These are phyloP conservation scores for Acipenser oxyrinchus DNA, from an alignment of 2,797 vertebrate species.

Conservation along the genomic window DNA sequence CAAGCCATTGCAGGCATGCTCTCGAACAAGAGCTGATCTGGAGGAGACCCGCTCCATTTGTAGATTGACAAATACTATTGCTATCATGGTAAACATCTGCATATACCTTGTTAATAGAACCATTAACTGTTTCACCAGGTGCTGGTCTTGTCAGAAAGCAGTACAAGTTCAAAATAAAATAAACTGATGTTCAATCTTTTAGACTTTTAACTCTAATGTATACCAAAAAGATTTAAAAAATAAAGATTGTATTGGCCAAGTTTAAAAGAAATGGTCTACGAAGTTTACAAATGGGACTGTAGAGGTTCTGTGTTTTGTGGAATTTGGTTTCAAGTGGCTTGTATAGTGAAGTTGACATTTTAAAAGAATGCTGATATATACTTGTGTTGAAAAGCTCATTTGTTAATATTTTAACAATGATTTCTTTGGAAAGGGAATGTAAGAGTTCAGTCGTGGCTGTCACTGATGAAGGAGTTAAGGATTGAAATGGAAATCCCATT, in stretches of 20 bases:
- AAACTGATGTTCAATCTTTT: constrained; percentile 11
- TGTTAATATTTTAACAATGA: too few species aligned
- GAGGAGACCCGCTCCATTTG: background rate
- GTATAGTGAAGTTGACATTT: too few species aligned
- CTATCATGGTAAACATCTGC: background rate
- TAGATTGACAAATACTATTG: background rate
- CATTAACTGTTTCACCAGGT: background rate
- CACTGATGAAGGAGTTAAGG: too few species aligned
- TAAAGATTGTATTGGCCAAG: background rate
- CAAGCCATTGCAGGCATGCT: background rate
- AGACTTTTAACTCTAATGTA: constrained; percentile 11
- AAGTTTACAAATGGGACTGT: too few species aligned
- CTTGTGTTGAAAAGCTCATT: too few species aligned
- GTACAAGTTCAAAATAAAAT: constrained; percentile 30
- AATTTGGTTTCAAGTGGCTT: too few species aligned
- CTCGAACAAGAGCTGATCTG: background rate
- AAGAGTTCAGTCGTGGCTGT: too few species aligned
- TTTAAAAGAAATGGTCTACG: too few species aligned
- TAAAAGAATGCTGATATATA: too few species aligned
- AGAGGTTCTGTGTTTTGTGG: too few species aligned
- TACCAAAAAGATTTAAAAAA: constrained; percentile 34
- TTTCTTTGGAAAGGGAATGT: too few species aligned
- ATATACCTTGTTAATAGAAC: background rate
- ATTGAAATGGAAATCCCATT: too few species aligned
- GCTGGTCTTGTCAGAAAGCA: constrained; percentile 24